Evolutionary conservation across 1,140 invertebrate species (phyloP).

Genomic region (Medauroidea extradentata): DNA sequence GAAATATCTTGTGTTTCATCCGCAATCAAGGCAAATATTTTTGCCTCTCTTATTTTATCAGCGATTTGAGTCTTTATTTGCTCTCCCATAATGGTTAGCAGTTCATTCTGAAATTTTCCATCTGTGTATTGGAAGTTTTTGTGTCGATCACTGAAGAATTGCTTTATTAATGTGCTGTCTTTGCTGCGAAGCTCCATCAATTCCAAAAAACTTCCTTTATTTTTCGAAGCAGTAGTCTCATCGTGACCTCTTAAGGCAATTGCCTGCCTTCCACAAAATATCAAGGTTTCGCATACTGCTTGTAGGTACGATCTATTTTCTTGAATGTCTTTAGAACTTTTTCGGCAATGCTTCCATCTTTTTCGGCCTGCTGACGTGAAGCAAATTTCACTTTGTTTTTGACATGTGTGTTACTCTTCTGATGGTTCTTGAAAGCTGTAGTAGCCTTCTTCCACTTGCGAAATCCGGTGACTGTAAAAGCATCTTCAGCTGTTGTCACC

Average conservation of each 20-base stretch:
- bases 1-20: slow-evolving; percentile 13
- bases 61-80: neutral
- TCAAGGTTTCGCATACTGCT: slow-evolving; percentile 2
- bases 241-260: slow-evolving; percentile 8
- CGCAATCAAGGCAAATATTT: slow-evolving; percentile 11
- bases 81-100: slow-evolving; percentile 5
- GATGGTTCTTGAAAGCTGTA: neutral
- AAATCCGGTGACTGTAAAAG: slow-evolving; percentile 1
- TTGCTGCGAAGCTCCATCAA: slow-evolving; percentile 1
- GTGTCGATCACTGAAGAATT: neutral
- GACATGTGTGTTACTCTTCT: slow-evolving; percentile 1
- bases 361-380: neutral
- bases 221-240: slow-evolving; percentile 1
- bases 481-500: slow-evolving; percentile 5
- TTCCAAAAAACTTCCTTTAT: slow-evolving; percentile 5
- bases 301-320: slow-evolving; percentile 5
- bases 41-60: slow-evolving; percentile 7
- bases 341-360: slow-evolving; percentile 1
- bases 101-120: slow-evolving; percentile 1
- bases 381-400: slow-evolving; percentile 3
- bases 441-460: slow-evolving; percentile 5
- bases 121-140: slow-evolving; percentile 5
- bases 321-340: neutral
- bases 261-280: slow-evolving; percentile 7
- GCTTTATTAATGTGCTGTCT: neutral